phyloP scores from a whole-genome alignment of 2,113 vertebrate species.

The Misgurnus mizolepis region DNA sequence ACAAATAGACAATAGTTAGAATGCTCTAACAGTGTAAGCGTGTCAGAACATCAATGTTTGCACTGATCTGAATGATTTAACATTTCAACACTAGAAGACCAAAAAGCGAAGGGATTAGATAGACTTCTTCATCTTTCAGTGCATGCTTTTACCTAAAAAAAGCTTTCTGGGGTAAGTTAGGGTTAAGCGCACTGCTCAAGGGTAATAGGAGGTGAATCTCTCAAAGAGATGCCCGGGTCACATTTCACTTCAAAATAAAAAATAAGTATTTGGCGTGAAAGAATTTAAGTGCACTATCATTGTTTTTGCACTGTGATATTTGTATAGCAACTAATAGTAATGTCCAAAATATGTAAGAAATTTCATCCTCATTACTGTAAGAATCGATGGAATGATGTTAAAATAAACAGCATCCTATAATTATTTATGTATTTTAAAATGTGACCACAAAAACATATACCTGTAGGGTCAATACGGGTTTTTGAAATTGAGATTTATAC shows the following conservation, averaged over 20 bases:
- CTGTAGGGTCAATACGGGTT: too few relatives aligned
- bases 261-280: not conserved
- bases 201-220: not conserved
- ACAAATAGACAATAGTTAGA: constrained; percentile 8
- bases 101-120: constrained; percentile 15
- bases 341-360: too few relatives aligned
- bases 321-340: too few relatives aligned
- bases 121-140: constrained; percentile 18
- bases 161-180: not conserved
- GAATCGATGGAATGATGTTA: too few relatives aligned
- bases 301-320: too few relatives aligned
- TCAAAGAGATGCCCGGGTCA: not conserved
- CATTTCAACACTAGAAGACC: not conserved
- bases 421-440: too few relatives aligned
- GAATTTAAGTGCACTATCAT: too few relatives aligned
- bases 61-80: not conserved
- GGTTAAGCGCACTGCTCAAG: not conserved
- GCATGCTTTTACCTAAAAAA: constrained; percentile 23
- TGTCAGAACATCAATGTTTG: constrained; percentile 10
- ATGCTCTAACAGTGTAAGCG: not conserved
- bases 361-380: too few relatives aligned
- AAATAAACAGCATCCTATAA: too few relatives aligned
- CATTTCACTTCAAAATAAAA: not conserved
- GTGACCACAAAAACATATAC: too few relatives aligned
- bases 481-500: too few relatives aligned